These are phyloP conservation scores for Acronicta psi DNA, from an alignment of 2,888 invertebrate species.

Conservation along the genomic window DNA sequence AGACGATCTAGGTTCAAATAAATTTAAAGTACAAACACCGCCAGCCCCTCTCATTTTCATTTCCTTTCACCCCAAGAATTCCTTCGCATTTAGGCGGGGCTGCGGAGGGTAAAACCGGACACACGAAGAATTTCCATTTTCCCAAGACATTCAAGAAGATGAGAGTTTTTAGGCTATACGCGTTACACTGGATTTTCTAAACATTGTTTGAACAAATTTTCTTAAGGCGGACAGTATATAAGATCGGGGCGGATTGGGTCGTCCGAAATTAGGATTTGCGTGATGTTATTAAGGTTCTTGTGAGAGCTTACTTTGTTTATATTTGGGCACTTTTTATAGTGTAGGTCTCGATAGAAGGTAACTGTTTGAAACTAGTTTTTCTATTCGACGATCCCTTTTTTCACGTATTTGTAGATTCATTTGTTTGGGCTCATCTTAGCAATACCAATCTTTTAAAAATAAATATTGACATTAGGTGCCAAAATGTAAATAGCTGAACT, in stretches of 20 bases:
- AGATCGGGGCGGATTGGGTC: slow-evolving; percentile 20
- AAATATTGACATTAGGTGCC: no score
- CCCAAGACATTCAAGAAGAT: slow-evolving; percentile 23
- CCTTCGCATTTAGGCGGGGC: slow-evolving; percentile 34
- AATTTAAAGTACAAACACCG: slow-evolving; percentile 30
- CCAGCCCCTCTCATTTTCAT: slow-evolving; percentile 37
- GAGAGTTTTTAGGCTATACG: slow-evolving; percentile 23
- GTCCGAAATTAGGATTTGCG: slow-evolving; percentile 25
- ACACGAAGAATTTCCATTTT: slow-evolving; percentile 44
- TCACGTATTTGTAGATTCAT: no score
- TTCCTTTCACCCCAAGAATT: slow-evolving; percentile 46
- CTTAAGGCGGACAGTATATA: slow-evolving; percentile 13
- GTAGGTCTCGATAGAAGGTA: slow-evolving; percentile 2
- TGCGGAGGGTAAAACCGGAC: slow-evolving; percentile 42
- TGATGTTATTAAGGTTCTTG: slow-evolving; percentile 27
- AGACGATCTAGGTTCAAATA: slow-evolving; percentile 36
- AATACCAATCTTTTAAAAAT: no score
- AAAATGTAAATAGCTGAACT: no score
- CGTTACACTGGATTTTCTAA: slow-evolving; percentile 21
- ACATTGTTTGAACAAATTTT: slow-evolving; percentile 33
- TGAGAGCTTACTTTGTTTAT: slow-evolving; percentile 21
- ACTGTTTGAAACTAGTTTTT: not conserved
- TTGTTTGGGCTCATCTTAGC: no score
- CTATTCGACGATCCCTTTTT: not conserved
- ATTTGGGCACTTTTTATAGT: slow-evolving; percentile 23